A percentile compares a stretch with the other conserved stretches of the same genome.
Conservation (phyloP, 2,888 invertebrate species). For the Drosophila helvetica region DNA sequence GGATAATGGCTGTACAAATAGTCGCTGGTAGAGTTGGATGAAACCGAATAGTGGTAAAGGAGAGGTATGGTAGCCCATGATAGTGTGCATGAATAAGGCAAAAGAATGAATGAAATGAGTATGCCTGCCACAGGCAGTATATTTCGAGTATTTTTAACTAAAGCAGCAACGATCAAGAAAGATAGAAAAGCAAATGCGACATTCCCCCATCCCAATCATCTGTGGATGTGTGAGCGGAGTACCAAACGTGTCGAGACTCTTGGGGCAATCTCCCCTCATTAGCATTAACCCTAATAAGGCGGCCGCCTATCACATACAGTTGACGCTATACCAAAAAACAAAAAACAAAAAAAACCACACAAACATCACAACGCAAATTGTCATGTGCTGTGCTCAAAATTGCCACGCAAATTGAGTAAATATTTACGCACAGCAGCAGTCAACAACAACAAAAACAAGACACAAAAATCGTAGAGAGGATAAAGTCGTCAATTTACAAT, state of each 20-base stretch:
- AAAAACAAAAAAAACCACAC: conserved; percentile 13
- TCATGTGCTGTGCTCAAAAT: conserved; percentile 79
- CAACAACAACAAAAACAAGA: conserved; percentile 40
- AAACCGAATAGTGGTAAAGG: too few species aligned
- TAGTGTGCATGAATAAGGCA: too few species aligned
- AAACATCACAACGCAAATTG: conserved; percentile 52
- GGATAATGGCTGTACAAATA: too few species aligned
- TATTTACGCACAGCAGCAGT: conserved; percentile 65
- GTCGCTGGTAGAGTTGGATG: too few species aligned
- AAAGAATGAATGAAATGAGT: too few species aligned
- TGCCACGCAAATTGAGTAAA: conserved; percentile 74
- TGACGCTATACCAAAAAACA: conserved; percentile 11
- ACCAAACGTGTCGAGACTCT: conserved; percentile 4
- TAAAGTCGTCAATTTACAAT: conserved; percentile 45
- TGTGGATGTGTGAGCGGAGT: neutral
- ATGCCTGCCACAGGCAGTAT: too few species aligned
- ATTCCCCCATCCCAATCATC: neutral
- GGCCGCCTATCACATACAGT: conserved; percentile 45
- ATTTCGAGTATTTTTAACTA: too few species aligned
- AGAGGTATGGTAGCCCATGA: too few species aligned
- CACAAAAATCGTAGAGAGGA: conserved; percentile 36
- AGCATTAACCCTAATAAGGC: conserved; percentile 54
- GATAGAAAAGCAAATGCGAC: neutral
- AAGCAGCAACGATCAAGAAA: too few species aligned
- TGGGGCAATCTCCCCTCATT: conserved; percentile 31